Evolutionary conservation across 2,797 vertebrate genomes (phyloP), one percentile per base, ranked within the genome.

Genomic region (Acropternis orthonyx): DNA sequence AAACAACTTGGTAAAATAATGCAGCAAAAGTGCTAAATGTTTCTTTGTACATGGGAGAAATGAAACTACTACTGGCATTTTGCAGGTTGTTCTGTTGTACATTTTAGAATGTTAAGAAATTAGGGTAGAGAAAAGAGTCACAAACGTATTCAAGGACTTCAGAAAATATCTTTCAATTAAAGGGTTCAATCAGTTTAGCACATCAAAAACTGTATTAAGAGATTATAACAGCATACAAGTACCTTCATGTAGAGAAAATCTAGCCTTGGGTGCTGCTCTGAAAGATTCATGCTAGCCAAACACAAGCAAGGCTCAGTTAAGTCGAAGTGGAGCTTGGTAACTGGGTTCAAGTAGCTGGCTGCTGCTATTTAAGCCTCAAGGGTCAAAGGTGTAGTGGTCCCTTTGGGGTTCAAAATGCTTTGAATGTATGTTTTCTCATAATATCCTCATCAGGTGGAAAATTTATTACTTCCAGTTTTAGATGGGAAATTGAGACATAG

Each of bases 121-220:
- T 30, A 66, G 14, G 20, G 43, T 24, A 67, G 27, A 89, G 55
- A 73, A 78, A 74, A 85, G 66, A 85, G 56, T 28, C 52, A 78
- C 71, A 94, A 62, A 85, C 1, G 0, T 49, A 67, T 73, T 90
- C 56, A 74, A 92, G 66, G 86, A 66, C 56, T 78, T 73, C 11
- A 74, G 71, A 85, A 92, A 92, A 78, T 55, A 77, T 22, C 27
- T 75, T 56, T 34, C 58, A 92, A 88, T 78, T 78, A 85, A 88
- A 78, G 28, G 52, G 34, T 34, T 85, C 89, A 65, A 78, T 81
- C 66, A 85, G 19, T 14, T 88, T 56, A 90, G 58, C 62, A 46
- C 77, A 81, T 88, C 7, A 85, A 88, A 94, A 88, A 88, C 61
- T 71, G 90, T 67, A 85, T 74, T 77, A 88, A 81, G 55, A 93